Evolutionary conservation across 2,113 vertebrate species (phyloP).

Genomic region (Isichthys henryi): DNA sequence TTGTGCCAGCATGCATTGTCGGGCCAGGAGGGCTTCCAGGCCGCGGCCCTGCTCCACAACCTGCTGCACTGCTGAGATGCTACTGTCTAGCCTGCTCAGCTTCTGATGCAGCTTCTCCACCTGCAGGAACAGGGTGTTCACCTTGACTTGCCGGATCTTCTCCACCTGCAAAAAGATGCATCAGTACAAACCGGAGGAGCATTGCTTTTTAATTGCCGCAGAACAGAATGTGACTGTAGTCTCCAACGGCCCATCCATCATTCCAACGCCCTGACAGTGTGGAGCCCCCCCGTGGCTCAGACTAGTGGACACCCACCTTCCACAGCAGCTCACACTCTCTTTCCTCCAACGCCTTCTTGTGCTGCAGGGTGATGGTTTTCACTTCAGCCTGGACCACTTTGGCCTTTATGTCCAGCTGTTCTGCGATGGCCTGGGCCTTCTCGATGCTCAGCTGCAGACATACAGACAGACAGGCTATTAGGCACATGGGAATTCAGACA

Average conservation of each 20-base stretch:
- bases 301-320: constrained; percentile 69
- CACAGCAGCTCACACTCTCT: constrained; percentile 92
- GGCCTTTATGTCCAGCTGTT: constrained; percentile 93
- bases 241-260: neutral
- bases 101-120: constrained; percentile 93
- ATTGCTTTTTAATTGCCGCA: neutral
- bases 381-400: constrained; percentile 95
- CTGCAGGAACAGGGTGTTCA: constrained; percentile 93
- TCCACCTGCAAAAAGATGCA: constrained; percentile 69
- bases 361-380: constrained; percentile 82
- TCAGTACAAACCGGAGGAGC: neutral
- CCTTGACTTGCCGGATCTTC: constrained; percentile 96
- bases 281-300: neutral
- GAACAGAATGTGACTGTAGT: neutral
- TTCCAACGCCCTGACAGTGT: neutral
- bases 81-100: constrained; percentile 88
- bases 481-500: neutral
- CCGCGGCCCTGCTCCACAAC: constrained; percentile 86
- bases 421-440: constrained; percentile 89
- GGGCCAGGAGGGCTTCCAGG: constrained; percentile 83
- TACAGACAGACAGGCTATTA: neutral
- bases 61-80: constrained; percentile 87
- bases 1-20: constrained; percentile 90
- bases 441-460: constrained; percentile 83
- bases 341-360: constrained; percentile 93